Base-by-base conservation (phyloP, 2,113 vertebrate species). In the Neogale vison region DNA sequence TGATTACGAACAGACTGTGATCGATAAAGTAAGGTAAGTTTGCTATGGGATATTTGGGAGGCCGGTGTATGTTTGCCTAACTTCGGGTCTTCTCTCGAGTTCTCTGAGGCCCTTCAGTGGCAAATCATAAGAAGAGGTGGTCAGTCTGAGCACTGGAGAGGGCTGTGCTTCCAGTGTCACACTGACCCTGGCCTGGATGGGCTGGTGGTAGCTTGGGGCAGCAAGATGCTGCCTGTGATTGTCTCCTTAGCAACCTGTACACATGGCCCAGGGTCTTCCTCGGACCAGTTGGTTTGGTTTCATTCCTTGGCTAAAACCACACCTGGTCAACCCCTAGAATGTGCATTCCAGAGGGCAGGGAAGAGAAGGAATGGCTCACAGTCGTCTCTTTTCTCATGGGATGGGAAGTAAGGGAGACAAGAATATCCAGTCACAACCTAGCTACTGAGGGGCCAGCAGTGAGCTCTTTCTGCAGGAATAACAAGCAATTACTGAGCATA, bases 11-110 rank as follows among this genome's bases (percentile, higher is more conserved):
- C 21, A 98, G 89, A 98, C 98, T 1, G 1, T 97, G 74, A 98
- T 99, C 0, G 0, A 4, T 45, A 0, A 42, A 63, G 63, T 99
- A n/a, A 31, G 36, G 99, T 99, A 98, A 99, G 99, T 98, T 65
- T 76, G 13, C n/a, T 52, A 1, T 15, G 24, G n/a, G 45, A 11
- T 76, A 23, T n/a, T 81, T 87, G 50, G 55, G 55, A 88, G 42
- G n/a, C 6, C 12, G 26, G 9, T 21, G 17, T 86, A 3, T 8
- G 14, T 52, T 57, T 57, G 11, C 42, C 61, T 96, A n/a, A 34
- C 50, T 90, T 79, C 26, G 14, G 17, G 17, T 72, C 31, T 88
- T 57, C 42, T 76, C 57, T 39, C 14, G 7, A 61, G 34, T 18
- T 55, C 0, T 39, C 34, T 59, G 26, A 52, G 52, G 36, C 63